phyloP scores from a whole-genome alignment of 1,140 invertebrate genomes.

The Octopus bimaculoides region DNA sequence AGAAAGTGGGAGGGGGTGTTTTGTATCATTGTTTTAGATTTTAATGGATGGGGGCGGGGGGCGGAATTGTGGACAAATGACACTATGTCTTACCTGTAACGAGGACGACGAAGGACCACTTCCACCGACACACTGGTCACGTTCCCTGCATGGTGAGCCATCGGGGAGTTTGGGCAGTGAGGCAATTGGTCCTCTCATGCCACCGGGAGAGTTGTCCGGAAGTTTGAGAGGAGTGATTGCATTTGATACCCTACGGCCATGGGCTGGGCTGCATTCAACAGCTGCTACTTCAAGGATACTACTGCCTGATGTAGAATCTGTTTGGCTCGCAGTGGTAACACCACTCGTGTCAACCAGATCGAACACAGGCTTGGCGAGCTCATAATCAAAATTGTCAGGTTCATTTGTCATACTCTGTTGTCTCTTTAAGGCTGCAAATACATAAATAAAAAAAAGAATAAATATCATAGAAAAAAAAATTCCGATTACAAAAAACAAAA shows the following conservation, averaged over 20 bases:
- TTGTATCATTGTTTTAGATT: too few relatives aligned
- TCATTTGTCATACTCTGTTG: conserved; percentile 8
- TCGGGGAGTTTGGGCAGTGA: conserved; percentile 4
- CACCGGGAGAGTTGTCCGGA: not conserved
- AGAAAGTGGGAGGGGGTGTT: too few relatives aligned
- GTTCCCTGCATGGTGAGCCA: not conserved
- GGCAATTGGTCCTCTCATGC: conserved; percentile 1
- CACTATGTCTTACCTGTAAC: not conserved
- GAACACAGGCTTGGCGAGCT: conserved; percentile 12
- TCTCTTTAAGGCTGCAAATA: conserved; percentile 11
- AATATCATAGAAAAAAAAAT: not conserved
- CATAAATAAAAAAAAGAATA: not conserved
- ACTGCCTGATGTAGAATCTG: not conserved
- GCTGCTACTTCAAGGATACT: not conserved
- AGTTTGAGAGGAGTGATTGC: not conserved
- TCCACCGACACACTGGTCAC: not conserved
- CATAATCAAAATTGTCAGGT: conserved; percentile 11
- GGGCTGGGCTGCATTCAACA: conserved; percentile 1
- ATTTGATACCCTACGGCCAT: not conserved
- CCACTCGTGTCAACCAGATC: conserved; percentile 4
- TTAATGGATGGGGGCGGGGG: too few relatives aligned
- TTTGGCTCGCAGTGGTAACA: not conserved
- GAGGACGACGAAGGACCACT: not conserved
- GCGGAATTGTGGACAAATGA: too few relatives aligned
- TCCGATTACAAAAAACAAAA: too few relatives aligned